These are phyloP conservation scores for Karalla daura DNA, from an alignment of 2,797 vertebrate species.

Conservation along the genomic window DNA sequence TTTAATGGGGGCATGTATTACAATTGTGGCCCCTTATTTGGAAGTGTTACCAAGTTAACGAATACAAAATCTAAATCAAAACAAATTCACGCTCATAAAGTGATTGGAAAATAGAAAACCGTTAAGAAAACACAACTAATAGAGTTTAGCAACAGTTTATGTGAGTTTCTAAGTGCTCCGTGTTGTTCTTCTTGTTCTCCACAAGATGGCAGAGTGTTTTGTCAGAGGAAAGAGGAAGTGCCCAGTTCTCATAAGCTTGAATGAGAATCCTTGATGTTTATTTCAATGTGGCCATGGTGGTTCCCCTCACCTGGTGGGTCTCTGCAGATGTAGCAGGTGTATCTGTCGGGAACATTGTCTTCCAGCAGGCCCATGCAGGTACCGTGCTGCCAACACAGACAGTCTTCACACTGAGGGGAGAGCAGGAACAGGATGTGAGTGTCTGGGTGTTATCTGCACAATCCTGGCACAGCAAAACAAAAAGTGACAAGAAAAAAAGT, in stretches of 20 bases:
- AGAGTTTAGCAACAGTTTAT: too few species aligned
- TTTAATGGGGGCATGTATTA: too few species aligned
- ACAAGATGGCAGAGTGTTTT: constrained; percentile 22
- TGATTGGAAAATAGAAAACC: too few species aligned
- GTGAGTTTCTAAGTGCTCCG: not conserved
- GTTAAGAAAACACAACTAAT: too few species aligned
- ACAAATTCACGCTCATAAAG: too few species aligned
- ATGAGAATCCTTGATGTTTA: not conserved
- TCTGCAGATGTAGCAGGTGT: constrained; percentile 95
- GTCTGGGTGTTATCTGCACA: not conserved
- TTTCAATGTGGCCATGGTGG: too few species aligned
- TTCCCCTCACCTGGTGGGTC: constrained; percentile 92
- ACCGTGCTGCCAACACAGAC: constrained; percentile 98
- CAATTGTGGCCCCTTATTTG: too few species aligned
- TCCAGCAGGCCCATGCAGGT: constrained; percentile 97
- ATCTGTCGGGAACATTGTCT: constrained; percentile 95
- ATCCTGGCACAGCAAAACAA: not conserved
- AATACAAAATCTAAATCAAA: too few species aligned
- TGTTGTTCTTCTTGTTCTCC: not conserved
- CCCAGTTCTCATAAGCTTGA: not conserved
- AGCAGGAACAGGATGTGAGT: too few species aligned
- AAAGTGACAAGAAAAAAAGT: not conserved
- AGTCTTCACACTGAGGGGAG: constrained; percentile 93
- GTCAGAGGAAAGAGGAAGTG: not conserved
- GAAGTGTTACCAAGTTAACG: too few species aligned